Conservation (phyloP, 2,888 invertebrate species). For the Ophioninae sp. region DNA sequence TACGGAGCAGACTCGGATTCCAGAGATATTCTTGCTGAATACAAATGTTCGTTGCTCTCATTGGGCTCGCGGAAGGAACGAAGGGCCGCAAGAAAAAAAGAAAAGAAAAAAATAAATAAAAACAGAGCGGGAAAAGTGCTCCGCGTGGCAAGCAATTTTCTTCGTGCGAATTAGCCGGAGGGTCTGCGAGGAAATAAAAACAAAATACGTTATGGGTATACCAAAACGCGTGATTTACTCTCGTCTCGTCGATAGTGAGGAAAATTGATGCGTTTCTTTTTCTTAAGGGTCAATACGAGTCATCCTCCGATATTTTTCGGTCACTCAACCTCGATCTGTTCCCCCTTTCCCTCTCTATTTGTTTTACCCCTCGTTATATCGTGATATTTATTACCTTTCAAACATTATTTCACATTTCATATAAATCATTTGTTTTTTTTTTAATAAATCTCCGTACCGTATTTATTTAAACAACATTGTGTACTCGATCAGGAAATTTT, state of each 20-base stretch:
- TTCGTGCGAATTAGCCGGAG: conserved; percentile 42
- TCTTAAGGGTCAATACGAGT: conserved; percentile 43
- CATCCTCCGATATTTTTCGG: conserved; percentile 12
- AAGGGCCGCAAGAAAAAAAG: neutral
- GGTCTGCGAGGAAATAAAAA: conserved; percentile 33
- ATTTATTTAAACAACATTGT: neutral
- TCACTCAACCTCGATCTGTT: conserved; percentile 10
- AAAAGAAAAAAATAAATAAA: neutral
- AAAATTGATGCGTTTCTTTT: conserved; percentile 33
- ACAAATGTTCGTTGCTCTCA: conserved; percentile 70
- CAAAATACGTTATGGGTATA: conserved; percentile 52
- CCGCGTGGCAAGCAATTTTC: conserved; percentile 43
- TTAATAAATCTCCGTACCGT: too few species aligned
- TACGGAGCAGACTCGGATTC: conserved; percentile 72
- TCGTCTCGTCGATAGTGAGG: conserved; percentile 36
- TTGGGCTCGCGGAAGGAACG: neutral
- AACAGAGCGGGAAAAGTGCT: conserved; percentile 16
- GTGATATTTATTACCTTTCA: neutral
- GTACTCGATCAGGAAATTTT: neutral
- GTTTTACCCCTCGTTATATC: neutral
- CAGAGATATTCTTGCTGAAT: conserved; percentile 73
- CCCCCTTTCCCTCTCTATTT: neutral
- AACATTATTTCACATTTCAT: too few species aligned
- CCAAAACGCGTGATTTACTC: conserved; percentile 56
- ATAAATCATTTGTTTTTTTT: too few species aligned